These are phyloP conservation scores for Globia sparganii DNA, from an alignment of 2,888 invertebrate genomes.

Conservation along the genomic window DNA sequence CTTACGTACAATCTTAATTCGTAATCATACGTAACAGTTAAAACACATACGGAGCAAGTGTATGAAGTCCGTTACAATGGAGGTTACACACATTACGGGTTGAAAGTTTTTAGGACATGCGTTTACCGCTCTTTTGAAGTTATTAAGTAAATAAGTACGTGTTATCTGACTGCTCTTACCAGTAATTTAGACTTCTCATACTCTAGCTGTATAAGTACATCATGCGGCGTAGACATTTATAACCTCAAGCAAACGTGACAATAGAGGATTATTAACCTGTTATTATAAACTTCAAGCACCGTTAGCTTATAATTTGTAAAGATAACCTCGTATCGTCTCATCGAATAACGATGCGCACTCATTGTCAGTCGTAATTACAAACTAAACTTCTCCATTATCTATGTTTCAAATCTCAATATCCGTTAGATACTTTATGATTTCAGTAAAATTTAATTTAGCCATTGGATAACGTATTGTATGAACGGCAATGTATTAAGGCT, in stretches of 20 bases:
- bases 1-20: slow-evolving; percentile 55
- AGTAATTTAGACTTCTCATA: slow-evolving; percentile 5
- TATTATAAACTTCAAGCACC: slow-evolving; percentile 65
- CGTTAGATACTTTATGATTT: slow-evolving; percentile 67
- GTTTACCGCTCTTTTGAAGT: slow-evolving; percentile 77
- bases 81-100: slow-evolving; percentile 70
- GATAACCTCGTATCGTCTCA: slow-evolving; percentile 69
- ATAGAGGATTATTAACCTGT: slow-evolving; percentile 41
- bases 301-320: slow-evolving; percentile 72
- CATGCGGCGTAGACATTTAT: slow-evolving; percentile 8
- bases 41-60: slow-evolving; percentile 48
- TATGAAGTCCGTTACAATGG: slow-evolving; percentile 70
- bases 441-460: slow-evolving; percentile 43
- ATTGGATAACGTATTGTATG: slow-evolving; percentile 54
- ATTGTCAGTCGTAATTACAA: slow-evolving; percentile 60
- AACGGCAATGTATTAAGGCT: slow-evolving; percentile 50
- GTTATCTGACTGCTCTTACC: slow-evolving; percentile 21
- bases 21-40: slow-evolving; percentile 71
- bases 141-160: slow-evolving; percentile 67
- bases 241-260: slow-evolving; percentile 31
- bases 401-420: slow-evolving; percentile 72
- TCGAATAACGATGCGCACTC: slow-evolving; percentile 71
- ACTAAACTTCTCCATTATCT: slow-evolving; percentile 72
- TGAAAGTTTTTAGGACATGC: slow-evolving; percentile 82
- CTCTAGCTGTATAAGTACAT: not conserved